Base-by-base conservation (phyloP, 2,888 invertebrate genomes). In the Pantelozetes paolii region DNA sequence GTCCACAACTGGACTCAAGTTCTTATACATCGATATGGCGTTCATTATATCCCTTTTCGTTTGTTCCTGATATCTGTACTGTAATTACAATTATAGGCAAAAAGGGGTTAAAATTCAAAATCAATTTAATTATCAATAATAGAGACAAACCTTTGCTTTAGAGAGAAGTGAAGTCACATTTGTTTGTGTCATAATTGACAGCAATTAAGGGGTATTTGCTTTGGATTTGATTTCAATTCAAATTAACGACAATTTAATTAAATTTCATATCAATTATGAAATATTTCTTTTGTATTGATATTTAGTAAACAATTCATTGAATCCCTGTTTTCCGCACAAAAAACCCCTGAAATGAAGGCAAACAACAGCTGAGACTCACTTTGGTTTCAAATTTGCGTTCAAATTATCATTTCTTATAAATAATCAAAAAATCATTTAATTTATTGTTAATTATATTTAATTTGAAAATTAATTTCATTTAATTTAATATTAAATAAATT, bases 21-120 rank as follows among this genome's bases (percentile, higher is more conserved):
- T 88, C 78, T 85, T 85, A 81, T 89, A 92, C 74, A 85, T 84
- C 73, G 84, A 84, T 62, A 89, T 81, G n/a, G 87, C 87, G 80
- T 84, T 87, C 67, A 86, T 78, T 23, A 90, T 86, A 82, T 91
- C 91, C 80, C 87, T 85, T 45, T 76, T 77, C 23, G 76, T 75
- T 74, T 75, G 76, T 62, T 78, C 78, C 45, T 75, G 76, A 76
- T 77, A 77, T 40, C 74, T 74, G 45, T 78, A 78, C 77, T 78
- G 42, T 48, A 18, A 20, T 15, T 23, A 30, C n/a, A 57, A 62
- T 6, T 6, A 32, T n/a, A n/a, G n/a, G n/a, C n/a, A 62, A 28
- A n/a, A n/a, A 48, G 6, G 15, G 11, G 20, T 48, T 71, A 18
- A n/a, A 71, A 50, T 15, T 36, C 6, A 71, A 23, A 32, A 26